Evolutionary conservation across 1,140 invertebrate genomes (phyloP).

Genomic region (Cyclina sinensis): DNA sequence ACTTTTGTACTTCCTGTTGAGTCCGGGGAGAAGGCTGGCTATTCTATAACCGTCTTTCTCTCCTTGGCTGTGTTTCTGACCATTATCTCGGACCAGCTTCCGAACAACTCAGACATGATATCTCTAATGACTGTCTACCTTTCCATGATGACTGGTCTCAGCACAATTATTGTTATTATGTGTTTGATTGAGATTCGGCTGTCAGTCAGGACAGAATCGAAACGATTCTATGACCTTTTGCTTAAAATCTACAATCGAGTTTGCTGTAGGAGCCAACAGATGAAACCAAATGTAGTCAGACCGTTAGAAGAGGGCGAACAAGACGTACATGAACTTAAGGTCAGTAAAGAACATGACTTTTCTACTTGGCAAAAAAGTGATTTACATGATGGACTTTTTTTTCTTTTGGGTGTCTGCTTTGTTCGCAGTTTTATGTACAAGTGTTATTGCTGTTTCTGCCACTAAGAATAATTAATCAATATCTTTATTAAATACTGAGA

Average conservation of each 20-base stretch:
- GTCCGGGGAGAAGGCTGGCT: conserved; percentile 88
- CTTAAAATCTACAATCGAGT: not conserved
- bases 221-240: not conserved
- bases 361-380: not conserved
- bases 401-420: not conserved
- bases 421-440: not conserved
- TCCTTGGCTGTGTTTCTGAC: conserved; percentile 89
- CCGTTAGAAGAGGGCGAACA: not conserved
- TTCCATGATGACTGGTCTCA: not conserved
- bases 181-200: conserved; percentile 7
- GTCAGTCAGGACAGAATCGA: not conserved
- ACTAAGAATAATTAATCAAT: no score
- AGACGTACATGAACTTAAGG: not conserved
- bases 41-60: conserved; percentile 88
- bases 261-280: not conserved
- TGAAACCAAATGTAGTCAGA: not conserved
- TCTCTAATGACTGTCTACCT: conserved; percentile 83
- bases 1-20: conserved; percentile 89
- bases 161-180: not conserved
- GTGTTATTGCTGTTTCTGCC: not conserved
- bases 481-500: no score
- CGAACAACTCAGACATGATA: conserved; percentile 88
- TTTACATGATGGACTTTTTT: not conserved
- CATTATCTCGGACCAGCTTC: conserved; percentile 88
- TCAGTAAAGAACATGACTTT: not conserved